These are phyloP conservation scores for Microcebus ravelobensis DNA, from an alignment of 2,113 vertebrate species.

Conservation along the genomic window DNA sequence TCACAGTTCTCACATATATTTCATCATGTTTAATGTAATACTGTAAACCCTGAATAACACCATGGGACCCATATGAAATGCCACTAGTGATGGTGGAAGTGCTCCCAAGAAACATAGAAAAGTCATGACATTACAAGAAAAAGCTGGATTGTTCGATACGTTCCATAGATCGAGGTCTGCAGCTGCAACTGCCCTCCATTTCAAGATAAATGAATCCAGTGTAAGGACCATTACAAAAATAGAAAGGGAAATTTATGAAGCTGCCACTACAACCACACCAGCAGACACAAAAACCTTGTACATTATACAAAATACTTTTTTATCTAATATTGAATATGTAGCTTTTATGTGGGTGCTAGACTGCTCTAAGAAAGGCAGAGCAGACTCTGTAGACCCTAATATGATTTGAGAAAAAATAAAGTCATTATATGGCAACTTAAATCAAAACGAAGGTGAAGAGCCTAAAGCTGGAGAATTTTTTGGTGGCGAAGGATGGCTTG, in stretches of 20 bases:
- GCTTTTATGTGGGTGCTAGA: background rate
- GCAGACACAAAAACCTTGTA: background rate
- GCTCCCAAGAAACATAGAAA: background rate
- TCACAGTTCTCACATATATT: background rate
- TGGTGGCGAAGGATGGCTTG: background rate
- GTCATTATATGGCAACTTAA: background rate
- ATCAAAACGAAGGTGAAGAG: background rate
- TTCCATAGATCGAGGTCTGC: background rate
- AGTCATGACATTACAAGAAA: background rate
- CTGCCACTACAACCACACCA: background rate
- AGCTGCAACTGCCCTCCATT: background rate
- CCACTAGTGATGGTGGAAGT: background rate
- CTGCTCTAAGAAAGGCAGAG: background rate
- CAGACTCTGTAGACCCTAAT: background rate
- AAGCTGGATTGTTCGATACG: background rate
- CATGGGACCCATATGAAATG: background rate
- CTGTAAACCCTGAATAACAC: background rate
- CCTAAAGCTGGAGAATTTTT: background rate
- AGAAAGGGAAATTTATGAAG: background rate
- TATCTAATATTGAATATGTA: background rate
- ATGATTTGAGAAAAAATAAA: background rate
- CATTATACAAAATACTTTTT: background rate
- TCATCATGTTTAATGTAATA: background rate
- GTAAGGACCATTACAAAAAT: background rate
- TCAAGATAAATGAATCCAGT: background rate